Base-by-base conservation (phyloP, 2,797 vertebrate genomes). In the Coccyzus lansbergi region DNA sequence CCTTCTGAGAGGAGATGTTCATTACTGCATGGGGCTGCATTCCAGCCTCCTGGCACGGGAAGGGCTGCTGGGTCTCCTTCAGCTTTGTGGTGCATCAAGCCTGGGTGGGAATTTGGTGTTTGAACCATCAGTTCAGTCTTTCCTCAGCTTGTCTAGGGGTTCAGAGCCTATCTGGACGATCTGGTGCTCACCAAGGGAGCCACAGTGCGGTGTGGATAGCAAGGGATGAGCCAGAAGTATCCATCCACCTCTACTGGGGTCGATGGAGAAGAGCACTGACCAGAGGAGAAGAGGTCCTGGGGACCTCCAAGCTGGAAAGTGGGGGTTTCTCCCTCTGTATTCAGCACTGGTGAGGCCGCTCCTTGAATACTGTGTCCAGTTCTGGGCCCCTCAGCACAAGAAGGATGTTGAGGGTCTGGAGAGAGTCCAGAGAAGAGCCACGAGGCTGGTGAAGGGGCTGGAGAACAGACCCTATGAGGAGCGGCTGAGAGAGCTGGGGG, bases 141-240 rank as follows among this genome's bases (percentile, higher is more conserved):
- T 3, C 3, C 14, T 21, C 2, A 0, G 2, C 7, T 21, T 38
- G 3, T 46, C 12, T 34, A n/a, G 49, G 44, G n/a, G 24, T 52
- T 9, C 53, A 29, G 79, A 20, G 28, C 15, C 42, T 25, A 29
- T 64, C 68, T 6, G 4, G 13, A 10, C 4, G 0, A 0, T 5
- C 22, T 78, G 90, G 48, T 22, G 40, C 20, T 19, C 55, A 20
- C 20, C 1, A 4, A 25, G 34, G 21, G 56, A 77, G 13, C 19
- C 2, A 18, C 6, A 34, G 31, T 7, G 21, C 15, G 5, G 11
- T 7, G 7, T 4, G 15, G 31, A 69, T 49, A 38, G 17, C 10
- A 12, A 13, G 56, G 29, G 28, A 38, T 38, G n/a, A 44, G 22
- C 4, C 64, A 62, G 34, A 69, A 72, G 25, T 8, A 5, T 9